phyloP scores from a whole-genome alignment of 2,113 vertebrate species.

The Macrotis lagotis region DNA sequence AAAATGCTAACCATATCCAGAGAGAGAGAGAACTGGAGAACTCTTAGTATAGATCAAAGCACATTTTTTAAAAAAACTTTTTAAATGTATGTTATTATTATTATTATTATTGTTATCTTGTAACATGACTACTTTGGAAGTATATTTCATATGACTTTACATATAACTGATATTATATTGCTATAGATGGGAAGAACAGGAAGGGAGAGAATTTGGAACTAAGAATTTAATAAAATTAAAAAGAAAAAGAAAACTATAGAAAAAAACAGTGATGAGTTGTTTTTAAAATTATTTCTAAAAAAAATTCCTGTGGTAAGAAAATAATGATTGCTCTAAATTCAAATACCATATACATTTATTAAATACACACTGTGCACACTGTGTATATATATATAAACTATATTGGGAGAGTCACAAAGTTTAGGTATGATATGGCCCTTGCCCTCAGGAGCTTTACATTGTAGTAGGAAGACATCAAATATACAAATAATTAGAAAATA shows the following conservation, averaged over 20 bases:
- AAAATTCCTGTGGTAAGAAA: not conserved
- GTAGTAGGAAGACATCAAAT: not conserved
- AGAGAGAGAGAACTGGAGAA: no score
- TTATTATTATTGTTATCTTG: not conserved
- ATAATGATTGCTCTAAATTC: not conserved
- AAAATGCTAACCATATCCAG: no score
- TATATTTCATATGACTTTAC: not conserved
- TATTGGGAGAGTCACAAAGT: not conserved
- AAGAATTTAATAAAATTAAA: no score
- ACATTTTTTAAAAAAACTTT: no score
- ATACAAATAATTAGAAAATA: not conserved
- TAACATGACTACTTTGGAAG: not conserved
- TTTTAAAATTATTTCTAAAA: constrained; percentile 12
- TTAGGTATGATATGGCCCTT: not conserved
- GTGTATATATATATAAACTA: not conserved
- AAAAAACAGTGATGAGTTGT: not conserved
- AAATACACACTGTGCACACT: not conserved
- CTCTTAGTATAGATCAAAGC: no score
- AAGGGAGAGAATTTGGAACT: not conserved
- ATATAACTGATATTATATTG: not conserved
- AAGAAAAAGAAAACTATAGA: constrained; percentile 15
- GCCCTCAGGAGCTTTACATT: not conserved
- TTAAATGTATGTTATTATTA: not conserved
- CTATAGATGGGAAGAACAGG: not conserved
- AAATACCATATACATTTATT: not conserved